Base-by-base conservation (phyloP, 2,888 invertebrate species). In the Cylindroiulus punctatus region DNA sequence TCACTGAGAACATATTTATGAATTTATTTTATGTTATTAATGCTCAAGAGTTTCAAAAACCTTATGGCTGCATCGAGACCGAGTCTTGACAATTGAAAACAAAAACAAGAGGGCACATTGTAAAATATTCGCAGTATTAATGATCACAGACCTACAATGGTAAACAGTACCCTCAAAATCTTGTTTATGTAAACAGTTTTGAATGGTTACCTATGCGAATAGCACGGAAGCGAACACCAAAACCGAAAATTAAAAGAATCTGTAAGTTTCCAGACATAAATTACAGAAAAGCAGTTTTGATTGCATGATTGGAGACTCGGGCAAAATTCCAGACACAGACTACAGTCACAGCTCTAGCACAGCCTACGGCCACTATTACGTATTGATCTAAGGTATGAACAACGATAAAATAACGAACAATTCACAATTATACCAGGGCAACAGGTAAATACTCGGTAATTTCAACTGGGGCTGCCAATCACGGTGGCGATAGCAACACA, bases 321-420 rank as follows among this genome's bases (percentile, higher is more conserved):
- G 65, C 65, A 65, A 7, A 65, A 26, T 65, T 65, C 5, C 52
- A 52, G 52, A 52, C 19, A 52, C 52, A 19, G 52, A n/a, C n/a
- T 52, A 52, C 52, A 52, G 19, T 52, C 5, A 52, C 19, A 52
- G 52, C 19, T 52, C 19, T 36, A 52, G 26, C 65, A 22, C 22
- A 22, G 65, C 22, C 65, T 26, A 65, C 65, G 10, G 65, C 12
- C 26, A 57, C 22, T 65, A 65, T 26, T 65, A 65, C 65, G 65
- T 65, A 65, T 65, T 5, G 12, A 65, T 65, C 65, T 65, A 65
- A 65, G 65, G 65, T 65, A 65, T 65, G 12, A 65, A 65, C 26
- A 26, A 0, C 65, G 26, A 65, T 65, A 65, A 65, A 65, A 65
- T 26, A 26, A 26, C 12, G 26, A 65, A 7, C 36, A 36, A 36